Conservation (phyloP, 2,797 vertebrate genomes). For the Acanthurus tractus region DNA sequence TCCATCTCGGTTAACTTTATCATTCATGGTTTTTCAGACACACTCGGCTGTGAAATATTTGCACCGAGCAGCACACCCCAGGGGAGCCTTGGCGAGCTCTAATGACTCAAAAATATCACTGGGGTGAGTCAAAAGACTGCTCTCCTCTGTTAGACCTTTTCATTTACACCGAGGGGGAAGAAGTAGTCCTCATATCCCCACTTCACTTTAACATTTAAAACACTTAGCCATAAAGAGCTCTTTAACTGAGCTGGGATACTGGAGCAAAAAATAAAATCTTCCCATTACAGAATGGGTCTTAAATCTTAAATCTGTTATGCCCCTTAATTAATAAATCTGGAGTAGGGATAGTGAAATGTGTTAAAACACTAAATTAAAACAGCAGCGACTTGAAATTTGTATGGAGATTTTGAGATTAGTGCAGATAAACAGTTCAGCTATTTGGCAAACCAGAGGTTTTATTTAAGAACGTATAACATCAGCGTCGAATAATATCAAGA, state of each 20-base stretch:
- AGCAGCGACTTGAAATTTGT: not conserved
- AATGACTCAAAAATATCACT: slow-evolving; percentile 70
- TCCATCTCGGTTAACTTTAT: not conserved
- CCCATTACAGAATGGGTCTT: slow-evolving; percentile 1
- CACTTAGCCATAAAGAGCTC: slow-evolving; percentile 20
- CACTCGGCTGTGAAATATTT: slow-evolving; percentile 15
- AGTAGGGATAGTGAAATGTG: not conserved
- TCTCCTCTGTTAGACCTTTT: slow-evolving; percentile 50
- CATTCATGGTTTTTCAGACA: slow-evolving; percentile 20
- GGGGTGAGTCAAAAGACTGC: slow-evolving; percentile 59
- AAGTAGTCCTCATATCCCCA: slow-evolving; percentile 11
- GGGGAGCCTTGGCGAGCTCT: slow-evolving; percentile 46
- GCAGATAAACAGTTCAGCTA: no score
- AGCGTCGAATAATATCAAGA: no score
- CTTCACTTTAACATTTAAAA: slow-evolving; percentile 28
- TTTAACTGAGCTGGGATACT: not conserved
- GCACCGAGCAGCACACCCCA: slow-evolving; percentile 36
- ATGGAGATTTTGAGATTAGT: not conserved
- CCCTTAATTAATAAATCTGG: slow-evolving; percentile 9
- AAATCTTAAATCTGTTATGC: slow-evolving; percentile 1
- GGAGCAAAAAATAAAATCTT: not conserved
- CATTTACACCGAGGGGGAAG: slow-evolving; percentile 37
- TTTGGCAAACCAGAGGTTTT: no score
- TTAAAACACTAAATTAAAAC: not conserved
- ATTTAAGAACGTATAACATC: no score